Percentiles rank a stretch among this genome's conserved stretches.
phyloP scores from a whole-genome alignment of 2,113 vertebrate species.

The Delphinus delphis region DNA sequence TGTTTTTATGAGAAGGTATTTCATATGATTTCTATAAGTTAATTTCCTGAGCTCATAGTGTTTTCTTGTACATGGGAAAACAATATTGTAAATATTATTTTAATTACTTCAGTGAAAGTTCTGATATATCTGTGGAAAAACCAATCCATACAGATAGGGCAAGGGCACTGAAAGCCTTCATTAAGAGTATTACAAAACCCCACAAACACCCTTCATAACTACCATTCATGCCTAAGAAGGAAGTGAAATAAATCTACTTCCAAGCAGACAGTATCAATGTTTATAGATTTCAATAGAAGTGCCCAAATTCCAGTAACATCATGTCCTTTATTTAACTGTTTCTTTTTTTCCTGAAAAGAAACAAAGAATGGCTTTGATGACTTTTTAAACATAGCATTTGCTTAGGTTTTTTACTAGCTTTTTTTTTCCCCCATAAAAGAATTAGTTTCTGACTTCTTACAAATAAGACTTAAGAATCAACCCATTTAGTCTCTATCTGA shows the following conservation, averaged over 20 bases:
- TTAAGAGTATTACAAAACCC: not conserved
- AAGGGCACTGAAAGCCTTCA: not conserved
- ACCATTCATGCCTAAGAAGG: not conserved
- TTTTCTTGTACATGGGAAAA: not conserved
- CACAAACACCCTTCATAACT: not conserved
- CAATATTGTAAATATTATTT: not conserved
- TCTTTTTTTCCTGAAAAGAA: conserved; percentile 37
- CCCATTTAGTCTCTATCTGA: not conserved
- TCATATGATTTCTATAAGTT: not conserved
- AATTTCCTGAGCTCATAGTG: not conserved
- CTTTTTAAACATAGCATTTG: not conserved
- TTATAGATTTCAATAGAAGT: not conserved
- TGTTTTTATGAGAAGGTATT: not conserved
- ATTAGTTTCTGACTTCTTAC: not conserved
- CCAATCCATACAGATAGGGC: not conserved
- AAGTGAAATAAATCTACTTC: not conserved
- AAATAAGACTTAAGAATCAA: conserved; percentile 26
- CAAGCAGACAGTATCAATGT: not conserved
- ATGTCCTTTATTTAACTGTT: not conserved
- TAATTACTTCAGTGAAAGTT: not conserved
- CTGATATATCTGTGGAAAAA: not conserved
- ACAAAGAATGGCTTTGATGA: not conserved
- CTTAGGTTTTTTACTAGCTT: not conserved
- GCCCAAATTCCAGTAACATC: not conserved
- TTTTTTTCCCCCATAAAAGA: not conserved